Conservation (phyloP, 2,797 vertebrate species). For the Schizopygopsis malacanthus region DNA sequence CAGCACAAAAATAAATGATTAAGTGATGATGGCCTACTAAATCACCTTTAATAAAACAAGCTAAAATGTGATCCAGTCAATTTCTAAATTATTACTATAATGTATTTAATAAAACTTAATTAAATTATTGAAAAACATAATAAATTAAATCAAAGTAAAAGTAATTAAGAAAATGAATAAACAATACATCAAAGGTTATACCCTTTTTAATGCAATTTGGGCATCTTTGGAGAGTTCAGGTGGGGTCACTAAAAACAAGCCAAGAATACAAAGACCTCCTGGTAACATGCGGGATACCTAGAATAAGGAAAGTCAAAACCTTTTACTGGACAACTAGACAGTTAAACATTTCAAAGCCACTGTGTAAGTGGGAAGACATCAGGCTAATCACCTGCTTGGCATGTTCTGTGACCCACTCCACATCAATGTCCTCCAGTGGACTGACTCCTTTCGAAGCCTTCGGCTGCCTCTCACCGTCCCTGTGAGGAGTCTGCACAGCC, state of each 20-base stretch:
- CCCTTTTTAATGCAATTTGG: conserved; percentile 83
- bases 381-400: conserved; percentile 85
- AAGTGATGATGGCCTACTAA: not conserved
- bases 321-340: not conserved
- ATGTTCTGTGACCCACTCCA: conserved; percentile 89
- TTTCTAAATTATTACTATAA: not conserved
- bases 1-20: conserved; percentile 14
- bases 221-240: conserved; percentile 85
- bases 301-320: conserved; percentile 12
- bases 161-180: not conserved
- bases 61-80: not conserved
- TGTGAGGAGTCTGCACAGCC: conserved; percentile 84
- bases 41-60: not conserved
- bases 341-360: not conserved
- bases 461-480: conserved; percentile 73
- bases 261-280: conserved; percentile 88
- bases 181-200: conserved; percentile 56
- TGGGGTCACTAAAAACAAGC: conserved; percentile 87
- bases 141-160: not conserved
- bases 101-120: not conserved
- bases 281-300: conserved; percentile 95
- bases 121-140: not conserved
- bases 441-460: conserved; percentile 55
- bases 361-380: not conserved
- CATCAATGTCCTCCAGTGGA: conserved; percentile 78